These are phyloP conservation scores for Potorous gilbertii DNA, from an alignment of 2,797 vertebrate species.

Conservation along the genomic window DNA sequence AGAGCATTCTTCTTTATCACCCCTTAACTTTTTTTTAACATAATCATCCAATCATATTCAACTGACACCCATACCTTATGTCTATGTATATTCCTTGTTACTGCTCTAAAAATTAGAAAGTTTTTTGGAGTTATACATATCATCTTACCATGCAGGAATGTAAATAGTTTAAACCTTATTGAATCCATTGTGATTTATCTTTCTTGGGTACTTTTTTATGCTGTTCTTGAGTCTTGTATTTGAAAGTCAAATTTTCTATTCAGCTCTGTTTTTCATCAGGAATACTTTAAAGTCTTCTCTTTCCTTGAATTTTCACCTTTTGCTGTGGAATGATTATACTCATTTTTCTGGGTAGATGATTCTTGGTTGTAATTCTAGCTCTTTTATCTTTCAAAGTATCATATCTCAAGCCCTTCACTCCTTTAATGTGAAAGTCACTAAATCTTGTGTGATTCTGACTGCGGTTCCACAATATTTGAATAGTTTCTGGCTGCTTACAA, in stretches of 20 bases:
- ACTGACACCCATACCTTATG: not conserved
- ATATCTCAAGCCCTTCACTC: not conserved
- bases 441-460: not conserved
- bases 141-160: not conserved
- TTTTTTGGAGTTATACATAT: not conserved
- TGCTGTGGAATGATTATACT: not conserved
- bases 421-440: not conserved
- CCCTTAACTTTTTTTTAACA: not conserved
- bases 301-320: not conserved
- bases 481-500: no score
- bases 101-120: not conserved
- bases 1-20: not conserved
- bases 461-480: not conserved
- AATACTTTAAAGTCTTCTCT: not conserved
- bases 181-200: not conserved
- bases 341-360: not conserved
- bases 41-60: not conserved
- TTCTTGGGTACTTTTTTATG: not conserved
- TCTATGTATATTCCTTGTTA: not conserved
- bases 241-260: not conserved
- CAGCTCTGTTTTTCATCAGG: not conserved
- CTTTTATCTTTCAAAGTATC: not conserved
- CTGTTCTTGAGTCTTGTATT: not conserved
- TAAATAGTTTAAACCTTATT: not conserved
- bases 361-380: not conserved